Evolutionary conservation across 2,888 invertebrate genomes (phyloP).

Genomic region (Noctua janthina): DNA sequence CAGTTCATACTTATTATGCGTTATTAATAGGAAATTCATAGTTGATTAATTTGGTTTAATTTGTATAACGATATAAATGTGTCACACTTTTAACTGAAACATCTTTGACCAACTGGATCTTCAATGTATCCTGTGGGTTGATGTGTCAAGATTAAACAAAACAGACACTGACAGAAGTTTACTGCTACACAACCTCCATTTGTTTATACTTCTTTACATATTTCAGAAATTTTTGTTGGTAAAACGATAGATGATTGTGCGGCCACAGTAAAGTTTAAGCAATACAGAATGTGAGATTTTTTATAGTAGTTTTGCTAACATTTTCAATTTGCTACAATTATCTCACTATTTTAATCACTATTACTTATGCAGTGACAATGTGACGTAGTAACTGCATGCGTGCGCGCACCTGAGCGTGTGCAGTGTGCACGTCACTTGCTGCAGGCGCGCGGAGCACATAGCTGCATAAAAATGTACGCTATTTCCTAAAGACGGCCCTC

Average conservation of each 20-base stretch:
- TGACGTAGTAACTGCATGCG: conserved; percentile 67
- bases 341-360: conserved; percentile 49
- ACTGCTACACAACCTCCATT: neutral
- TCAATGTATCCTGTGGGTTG: too few species aligned
- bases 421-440: conserved; percentile 13
- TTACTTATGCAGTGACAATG: conserved; percentile 55
- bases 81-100: neutral
- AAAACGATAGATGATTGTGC: neutral
- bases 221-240: neutral
- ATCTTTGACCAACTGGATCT: too few species aligned
- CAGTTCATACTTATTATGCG: neutral
- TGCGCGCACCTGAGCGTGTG: conserved; percentile 25
- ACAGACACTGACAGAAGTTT: neutral
- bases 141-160: neutral
- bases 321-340: neutral
- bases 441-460: conserved; percentile 28
- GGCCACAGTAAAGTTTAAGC: neutral
- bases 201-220: too few species aligned
- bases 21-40: neutral
- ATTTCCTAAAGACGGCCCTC: conserved; percentile 53
- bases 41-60: neutral
- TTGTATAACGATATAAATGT: neutral
- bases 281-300: neutral
- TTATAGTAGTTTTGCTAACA: neutral
- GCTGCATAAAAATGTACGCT: conserved; percentile 53